Base-by-base conservation (phyloP, 2,797 vertebrate genomes). In the Xenopus petersii region DNA sequence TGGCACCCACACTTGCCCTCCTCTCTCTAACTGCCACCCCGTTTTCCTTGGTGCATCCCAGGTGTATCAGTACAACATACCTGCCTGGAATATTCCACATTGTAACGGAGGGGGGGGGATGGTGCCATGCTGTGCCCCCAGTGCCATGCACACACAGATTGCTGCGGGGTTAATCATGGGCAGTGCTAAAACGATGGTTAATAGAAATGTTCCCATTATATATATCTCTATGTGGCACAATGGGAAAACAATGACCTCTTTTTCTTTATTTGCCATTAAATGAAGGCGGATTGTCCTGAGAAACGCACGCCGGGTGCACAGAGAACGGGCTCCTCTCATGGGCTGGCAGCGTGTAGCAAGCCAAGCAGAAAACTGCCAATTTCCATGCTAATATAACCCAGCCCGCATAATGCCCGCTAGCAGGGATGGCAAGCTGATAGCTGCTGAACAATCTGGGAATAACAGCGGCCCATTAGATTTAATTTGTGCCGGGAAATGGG, bases 291-390 rank as follows among this genome's bases (percentile, higher is more conserved):
- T 59, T 59, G 72, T 67, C 64, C 55, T 24, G 15, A 36, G 60
- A 58, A 74, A 74, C 67, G 64, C 71, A 74, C 63, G n/a, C 47
- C 63, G 71, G 72, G 55, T 17, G 46, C 72, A 48, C 12, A 3
- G 56, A 60, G 72, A 74, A 48, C 21, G 71, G 30, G 51, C 67
- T 74, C 73, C 48, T 61, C 56, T 64, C 61, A 61, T 24, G 3
- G 58, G 66, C 61, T 63, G 61, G 26, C 26, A 21, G 30, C 13
- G 30, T 2, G 61, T 2, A 75, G 30, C 56, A 75, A 68, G 66
- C 73, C 73, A 69, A 63, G 73, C 73, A 26, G 67, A 62, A 75
- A 75, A 69, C 65, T 63, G 59, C 62, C 73, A 69, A 75, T 75
- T 47, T 75, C 73, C 73, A 75, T 70, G 68, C 66, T 56, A 69